Conservation (phyloP, 2,888 invertebrate species). For the Heteromurus nitidus region DNA sequence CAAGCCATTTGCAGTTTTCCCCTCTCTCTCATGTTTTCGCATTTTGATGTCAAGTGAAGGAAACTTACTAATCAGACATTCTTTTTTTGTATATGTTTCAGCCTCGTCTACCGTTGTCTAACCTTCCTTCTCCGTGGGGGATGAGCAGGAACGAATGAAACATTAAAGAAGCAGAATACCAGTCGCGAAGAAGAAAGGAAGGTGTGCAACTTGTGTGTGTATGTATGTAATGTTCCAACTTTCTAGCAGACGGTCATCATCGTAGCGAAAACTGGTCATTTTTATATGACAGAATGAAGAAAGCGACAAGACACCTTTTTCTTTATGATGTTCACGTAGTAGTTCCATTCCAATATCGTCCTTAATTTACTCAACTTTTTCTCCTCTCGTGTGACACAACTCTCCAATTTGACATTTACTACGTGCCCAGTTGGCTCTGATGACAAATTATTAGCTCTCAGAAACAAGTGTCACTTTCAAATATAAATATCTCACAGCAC, state of each 20-base stretch:
- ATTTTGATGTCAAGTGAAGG: neutral
- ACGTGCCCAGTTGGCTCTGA: slow-evolving; percentile 45
- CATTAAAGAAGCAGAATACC: neutral
- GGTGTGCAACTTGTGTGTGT: neutral
- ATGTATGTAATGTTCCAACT: no score
- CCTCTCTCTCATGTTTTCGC: neutral
- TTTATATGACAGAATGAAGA: neutral
- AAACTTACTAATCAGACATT: no score
- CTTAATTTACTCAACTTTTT: slow-evolving; percentile 49
- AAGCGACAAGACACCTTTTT: neutral
- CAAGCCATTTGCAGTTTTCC: neutral
- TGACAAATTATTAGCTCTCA: slow-evolving; percentile 62
- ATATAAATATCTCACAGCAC: neutral
- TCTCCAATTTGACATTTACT: no score
- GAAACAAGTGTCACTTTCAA: slow-evolving; percentile 13
- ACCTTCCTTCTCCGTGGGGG: no score
- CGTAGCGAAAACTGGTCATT: neutral
- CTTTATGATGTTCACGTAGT: neutral
- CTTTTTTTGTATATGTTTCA: no score
- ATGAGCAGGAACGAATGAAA: neutral
- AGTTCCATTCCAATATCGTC: neutral
- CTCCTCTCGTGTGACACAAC: slow-evolving; percentile 21
- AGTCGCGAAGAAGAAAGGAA: neutral
- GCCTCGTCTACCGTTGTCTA: no score
- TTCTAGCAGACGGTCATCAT: no score